Base-by-base conservation (phyloP, 2,888 invertebrate species). In the Aspidiotus rigidus region DNA sequence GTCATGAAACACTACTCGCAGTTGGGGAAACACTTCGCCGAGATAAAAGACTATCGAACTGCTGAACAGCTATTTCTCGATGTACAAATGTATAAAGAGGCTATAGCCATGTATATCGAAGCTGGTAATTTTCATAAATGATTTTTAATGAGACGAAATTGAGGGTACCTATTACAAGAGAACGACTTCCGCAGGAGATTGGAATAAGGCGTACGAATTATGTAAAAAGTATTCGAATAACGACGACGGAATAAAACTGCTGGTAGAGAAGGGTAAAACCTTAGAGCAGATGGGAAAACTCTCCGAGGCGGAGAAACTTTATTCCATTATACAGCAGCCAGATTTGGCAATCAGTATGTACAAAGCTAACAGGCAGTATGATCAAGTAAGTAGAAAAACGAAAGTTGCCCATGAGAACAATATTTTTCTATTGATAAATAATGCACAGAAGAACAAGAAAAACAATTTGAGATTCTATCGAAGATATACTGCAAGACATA, bases 311-410 rank as follows among this genome's bases (percentile, higher is more conserved):
- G 99, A 99, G 78, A 90, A 90, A 75, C 83, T 98, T 28, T 92
- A 93, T 74, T 83, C 97, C 0, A 90, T 93, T 0, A 88, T 96
- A 2, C 89, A 90, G 71, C 88, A 94, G 73, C 88, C 93, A 0
- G 96, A 97, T 77, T 81, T 90, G 73, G 98, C 97, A 1, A 97
- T 99, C 70, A 88, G 92, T n/a, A 98, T 98, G 98, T 97, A 97
- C 77, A 92, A 93, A 79, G 85, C 87, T 42, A 86, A 87, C 7
- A 88, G 89, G 9, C 87, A 93, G 74, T 93, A 92, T 74, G 88
- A 89, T 73, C 85, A 78, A 74, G 78, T 77, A 62, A 59, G 40
- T 39, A 40, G 6, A 49, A 49, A 13, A 6, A 49, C n/a, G 10
- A 49, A n/a, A n/a, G n/a, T n/a, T n/a, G 28, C 5, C 28, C 5